These are phyloP conservation scores for Hyposoter didymator DNA, from an alignment of 2,888 invertebrate species.

Conservation along the genomic window DNA sequence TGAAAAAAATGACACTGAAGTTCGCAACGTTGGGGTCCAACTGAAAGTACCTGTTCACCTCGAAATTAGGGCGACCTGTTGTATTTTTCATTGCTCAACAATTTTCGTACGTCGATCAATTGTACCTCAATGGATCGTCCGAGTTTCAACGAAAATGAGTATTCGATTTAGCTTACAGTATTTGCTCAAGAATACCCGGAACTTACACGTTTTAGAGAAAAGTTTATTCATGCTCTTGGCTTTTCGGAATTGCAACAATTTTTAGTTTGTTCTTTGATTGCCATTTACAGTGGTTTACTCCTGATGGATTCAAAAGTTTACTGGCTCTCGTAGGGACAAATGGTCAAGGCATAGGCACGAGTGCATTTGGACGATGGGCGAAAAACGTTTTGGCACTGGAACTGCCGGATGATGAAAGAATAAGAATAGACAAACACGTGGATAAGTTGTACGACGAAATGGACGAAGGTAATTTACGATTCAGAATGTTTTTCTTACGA, in stretches of 20 bases:
- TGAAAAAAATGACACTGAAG: too few relatives aligned
- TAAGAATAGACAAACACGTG: conserved; percentile 90
- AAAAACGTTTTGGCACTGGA: conserved; percentile 89
- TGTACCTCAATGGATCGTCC: background rate
- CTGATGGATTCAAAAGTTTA: conserved; percentile 92
- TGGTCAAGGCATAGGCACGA: conserved; percentile 97
- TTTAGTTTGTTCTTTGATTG: conserved; percentile 7
- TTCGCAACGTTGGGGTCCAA: too few relatives aligned
- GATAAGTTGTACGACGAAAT: conserved; percentile 93
- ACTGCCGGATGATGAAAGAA: conserved; percentile 88
- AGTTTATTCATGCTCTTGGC: background rate
- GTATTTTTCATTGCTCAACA: background rate
- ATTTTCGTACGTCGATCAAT: background rate
- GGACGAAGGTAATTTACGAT: conserved; percentile 88
- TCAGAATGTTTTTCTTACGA: conserved; percentile 4
- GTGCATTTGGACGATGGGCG: conserved; percentile 95
- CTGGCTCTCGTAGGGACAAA: conserved; percentile 92
- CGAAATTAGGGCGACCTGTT: background rate
- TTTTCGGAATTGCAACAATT: background rate
- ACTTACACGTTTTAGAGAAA: background rate
- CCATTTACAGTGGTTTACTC: conserved; percentile 88
- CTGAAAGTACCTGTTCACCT: too few relatives aligned
- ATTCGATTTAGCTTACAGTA: background rate
- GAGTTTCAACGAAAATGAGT: background rate
- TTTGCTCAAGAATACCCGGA: background rate